A percentile compares a stretch with the other conserved stretches of the same genome.
Evolutionary conservation across 2,797 vertebrate species (phyloP).

Genomic region (Ciconia nigra): DNA sequence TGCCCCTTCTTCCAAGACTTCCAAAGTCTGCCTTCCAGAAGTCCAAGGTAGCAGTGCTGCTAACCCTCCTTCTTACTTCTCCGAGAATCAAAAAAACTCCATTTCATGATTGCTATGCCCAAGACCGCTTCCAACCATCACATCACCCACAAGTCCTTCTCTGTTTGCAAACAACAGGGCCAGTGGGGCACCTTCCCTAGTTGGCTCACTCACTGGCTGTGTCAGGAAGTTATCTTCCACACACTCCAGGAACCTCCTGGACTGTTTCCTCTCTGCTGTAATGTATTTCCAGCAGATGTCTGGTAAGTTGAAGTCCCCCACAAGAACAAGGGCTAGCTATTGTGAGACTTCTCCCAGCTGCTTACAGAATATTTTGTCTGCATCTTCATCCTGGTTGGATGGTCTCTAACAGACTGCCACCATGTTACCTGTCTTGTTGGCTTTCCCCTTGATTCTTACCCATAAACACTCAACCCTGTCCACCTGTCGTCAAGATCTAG

Average conservation of each 20-base stretch:
- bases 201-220: not conserved
- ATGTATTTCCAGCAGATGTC: not conserved
- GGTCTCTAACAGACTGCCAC: not conserved
- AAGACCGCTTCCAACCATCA: not conserved
- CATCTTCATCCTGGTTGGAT: not conserved
- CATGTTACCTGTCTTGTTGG: not conserved
- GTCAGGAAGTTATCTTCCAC: not conserved
- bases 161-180: not conserved
- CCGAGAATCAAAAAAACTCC: not conserved
- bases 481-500: not conserved
- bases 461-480: not conserved
- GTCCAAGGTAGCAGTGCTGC: too few species aligned
- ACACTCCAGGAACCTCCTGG: not conserved
- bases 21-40: not conserved
- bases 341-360: not conserved
- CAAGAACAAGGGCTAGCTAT: not conserved
- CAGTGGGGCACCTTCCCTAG: not conserved
- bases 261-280: not conserved
- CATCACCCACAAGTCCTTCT: not conserved
- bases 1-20: too few species aligned
- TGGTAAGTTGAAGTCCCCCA: not conserved
- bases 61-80: not conserved
- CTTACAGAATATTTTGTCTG: not conserved
- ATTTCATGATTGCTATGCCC: not conserved
- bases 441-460: not conserved